Percentiles rank a stretch among this genome's conserved stretches.
Evolutionary conservation across 64 coral and sea anemone species (phyloP).

Genomic region (Dendrophyllia cribrosa): DNA sequence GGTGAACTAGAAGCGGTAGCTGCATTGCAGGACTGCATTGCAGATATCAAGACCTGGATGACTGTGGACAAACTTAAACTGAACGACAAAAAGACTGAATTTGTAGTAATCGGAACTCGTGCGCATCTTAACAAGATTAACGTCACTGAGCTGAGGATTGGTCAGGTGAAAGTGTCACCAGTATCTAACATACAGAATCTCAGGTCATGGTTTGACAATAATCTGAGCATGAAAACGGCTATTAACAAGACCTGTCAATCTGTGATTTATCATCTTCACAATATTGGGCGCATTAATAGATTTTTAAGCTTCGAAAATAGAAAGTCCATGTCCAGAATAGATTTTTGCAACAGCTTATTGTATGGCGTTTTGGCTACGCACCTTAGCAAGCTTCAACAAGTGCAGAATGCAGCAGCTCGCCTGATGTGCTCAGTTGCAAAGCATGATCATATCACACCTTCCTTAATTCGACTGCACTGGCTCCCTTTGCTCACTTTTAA

Average conservation of each 20-base stretch:
- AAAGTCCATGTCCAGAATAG: background rate
- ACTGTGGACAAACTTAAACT: too few species aligned
- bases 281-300: constrained; percentile 10
- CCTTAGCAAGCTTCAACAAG: background rate
- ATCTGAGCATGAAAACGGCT: constrained; percentile 8
- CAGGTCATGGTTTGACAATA: background rate
- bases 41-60: too few species aligned
- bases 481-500: background rate
- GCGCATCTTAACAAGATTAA: background rate
- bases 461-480: background rate
- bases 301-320: constrained; percentile 1
- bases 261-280: background rate
- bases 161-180: background rate
- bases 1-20: too few species aligned
- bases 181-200: constrained; percentile 5
- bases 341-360: background rate
- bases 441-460: background rate
- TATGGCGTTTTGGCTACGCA: background rate
- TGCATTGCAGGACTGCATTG: too few species aligned
- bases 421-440: background rate
- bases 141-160: background rate
- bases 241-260: constrained; percentile 26
- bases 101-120: too few species aligned
- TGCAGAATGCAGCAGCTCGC: background rate
- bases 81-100: too few species aligned